phyloP scores from a whole-genome alignment of 2,888 invertebrate genomes.

The Liposcelis brunnea region DNA sequence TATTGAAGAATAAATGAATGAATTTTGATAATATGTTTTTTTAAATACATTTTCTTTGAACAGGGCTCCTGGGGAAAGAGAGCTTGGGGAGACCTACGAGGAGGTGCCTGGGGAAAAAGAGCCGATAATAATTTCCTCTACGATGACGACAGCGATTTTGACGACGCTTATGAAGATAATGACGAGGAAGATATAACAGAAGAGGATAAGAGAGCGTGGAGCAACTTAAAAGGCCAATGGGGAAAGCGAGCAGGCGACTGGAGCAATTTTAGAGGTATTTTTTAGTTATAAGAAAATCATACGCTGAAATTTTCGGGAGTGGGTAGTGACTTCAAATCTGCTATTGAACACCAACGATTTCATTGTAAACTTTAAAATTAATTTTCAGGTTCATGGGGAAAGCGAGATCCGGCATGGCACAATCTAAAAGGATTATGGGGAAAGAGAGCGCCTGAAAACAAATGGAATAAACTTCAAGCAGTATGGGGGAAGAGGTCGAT shows the following conservation, averaged over 20 bases:
- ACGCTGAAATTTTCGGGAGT: not conserved
- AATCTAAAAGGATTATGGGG: slow-evolving; percentile 67
- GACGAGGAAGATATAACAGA: slow-evolving; percentile 31
- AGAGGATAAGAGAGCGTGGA: slow-evolving; percentile 44
- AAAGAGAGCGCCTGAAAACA: slow-evolving; percentile 31
- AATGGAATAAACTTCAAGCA: slow-evolving; percentile 5
- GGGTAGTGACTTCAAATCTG: slow-evolving; percentile 15
- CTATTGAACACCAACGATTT: slow-evolving; percentile 13
- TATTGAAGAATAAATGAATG: too few relatives aligned
- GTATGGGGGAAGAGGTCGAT: slow-evolving; percentile 4
- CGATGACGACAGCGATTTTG: slow-evolving; percentile 24
- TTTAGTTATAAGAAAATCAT: slow-evolving; percentile 11
- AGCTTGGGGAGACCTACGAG: slow-evolving; percentile 36
- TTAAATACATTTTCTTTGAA: not conserved
- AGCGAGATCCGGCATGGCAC: slow-evolving; percentile 62
- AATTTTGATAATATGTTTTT: too few relatives aligned
- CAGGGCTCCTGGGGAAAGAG: slow-evolving; percentile 23
- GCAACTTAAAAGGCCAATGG: slow-evolving; percentile 37
- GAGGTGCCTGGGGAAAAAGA: slow-evolving; percentile 37
- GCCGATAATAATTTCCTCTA: slow-evolving; percentile 21
- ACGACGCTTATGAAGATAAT: slow-evolving; percentile 9
- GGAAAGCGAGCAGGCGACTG: slow-evolving; percentile 39
- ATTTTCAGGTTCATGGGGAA: slow-evolving; percentile 52
- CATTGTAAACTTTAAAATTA: too few relatives aligned
- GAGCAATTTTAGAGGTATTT: slow-evolving; percentile 36